Conservation (phyloP, 92 coral and sea anemone species). For the Heliopora coerulea region DNA sequence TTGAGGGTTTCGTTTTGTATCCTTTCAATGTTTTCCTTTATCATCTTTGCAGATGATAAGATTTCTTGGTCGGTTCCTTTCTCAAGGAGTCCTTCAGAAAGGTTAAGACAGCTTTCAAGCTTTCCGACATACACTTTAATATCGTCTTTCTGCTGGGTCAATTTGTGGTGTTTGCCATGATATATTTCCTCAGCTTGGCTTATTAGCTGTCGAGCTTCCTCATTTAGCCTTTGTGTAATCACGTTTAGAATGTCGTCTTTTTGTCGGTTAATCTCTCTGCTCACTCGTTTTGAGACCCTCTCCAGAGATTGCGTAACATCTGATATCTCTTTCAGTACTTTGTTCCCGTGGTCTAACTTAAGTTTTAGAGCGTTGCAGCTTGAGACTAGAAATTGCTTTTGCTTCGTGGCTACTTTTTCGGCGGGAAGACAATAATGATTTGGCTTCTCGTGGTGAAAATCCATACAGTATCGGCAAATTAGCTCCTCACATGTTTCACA, state of each 20-base stretch:
- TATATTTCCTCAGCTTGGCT: neutral
- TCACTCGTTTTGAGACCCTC: neutral
- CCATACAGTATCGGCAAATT: slow-evolving; percentile 22
- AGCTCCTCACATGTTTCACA: slow-evolving; percentile 28
- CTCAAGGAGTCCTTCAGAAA: slow-evolving; percentile 7
- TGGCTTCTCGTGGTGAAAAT: slow-evolving; percentile 11
- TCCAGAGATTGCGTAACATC: slow-evolving; percentile 24
- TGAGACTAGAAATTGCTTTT: neutral
- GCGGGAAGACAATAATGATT: slow-evolving; percentile 22
- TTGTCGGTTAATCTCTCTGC: neutral
- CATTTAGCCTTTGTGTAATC: neutral
- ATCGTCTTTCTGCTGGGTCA: neutral
- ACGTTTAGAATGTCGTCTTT: neutral
- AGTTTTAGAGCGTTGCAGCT: neutral
- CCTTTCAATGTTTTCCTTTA: neutral
- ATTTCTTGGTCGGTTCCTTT: slow-evolving; percentile 29
- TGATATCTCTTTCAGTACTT: neutral
- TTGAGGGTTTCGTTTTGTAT: neutral
- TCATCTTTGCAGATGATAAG: slow-evolving; percentile 18
- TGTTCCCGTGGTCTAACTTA: neutral
- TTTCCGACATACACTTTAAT: slow-evolving; percentile 1
- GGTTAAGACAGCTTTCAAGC: slow-evolving; percentile 16
- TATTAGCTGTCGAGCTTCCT: neutral
- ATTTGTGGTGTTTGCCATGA: neutral
- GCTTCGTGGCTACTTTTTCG: slow-evolving; percentile 7